phyloP scores from a whole-genome alignment of 53 echinoderm and acorn worm species.

The Holothuria scabra region DNA sequence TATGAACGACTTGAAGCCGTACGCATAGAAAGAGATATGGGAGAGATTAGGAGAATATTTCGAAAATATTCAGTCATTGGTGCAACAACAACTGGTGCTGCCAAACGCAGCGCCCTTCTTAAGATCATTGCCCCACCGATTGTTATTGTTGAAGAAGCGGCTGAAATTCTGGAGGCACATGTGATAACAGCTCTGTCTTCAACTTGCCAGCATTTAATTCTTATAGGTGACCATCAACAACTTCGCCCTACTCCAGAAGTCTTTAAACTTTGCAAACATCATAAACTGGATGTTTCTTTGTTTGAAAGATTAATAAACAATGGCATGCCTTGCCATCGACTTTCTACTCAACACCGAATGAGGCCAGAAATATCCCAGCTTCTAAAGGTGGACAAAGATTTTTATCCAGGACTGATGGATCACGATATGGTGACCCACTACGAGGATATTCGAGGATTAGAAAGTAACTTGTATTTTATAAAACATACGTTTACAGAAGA shows the following conservation, averaged over 20 bases:
- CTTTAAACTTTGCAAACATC: conserved; percentile 77
- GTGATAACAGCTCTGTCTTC: conserved; percentile 67
- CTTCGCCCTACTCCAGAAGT: conserved; percentile 87
- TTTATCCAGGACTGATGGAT: conserved; percentile 76
- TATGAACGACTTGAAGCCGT: conserved; percentile 20
- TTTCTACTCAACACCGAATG: conserved; percentile 85
- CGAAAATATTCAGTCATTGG: conserved; percentile 63
- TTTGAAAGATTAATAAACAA: conserved; percentile 92
- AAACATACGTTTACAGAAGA: conserved; percentile 69
- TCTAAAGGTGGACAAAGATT: conserved; percentile 67
- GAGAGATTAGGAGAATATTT: conserved; percentile 47
- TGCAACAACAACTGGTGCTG: conserved; percentile 89
- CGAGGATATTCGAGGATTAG: conserved; percentile 70
- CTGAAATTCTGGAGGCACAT: conserved; percentile 88
- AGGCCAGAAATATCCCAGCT: conserved; percentile 83
- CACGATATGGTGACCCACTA: conserved; percentile 63
- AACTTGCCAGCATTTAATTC: conserved; percentile 76
- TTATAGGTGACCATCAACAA: conserved; percentile 88
- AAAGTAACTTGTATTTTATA: conserved; percentile 78
- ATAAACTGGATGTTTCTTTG: conserved; percentile 82
- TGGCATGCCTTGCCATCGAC: conserved; percentile 60
- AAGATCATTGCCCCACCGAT: conserved; percentile 65
- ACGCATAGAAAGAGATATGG: conserved; percentile 55
- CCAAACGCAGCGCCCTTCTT: conserved; percentile 64
- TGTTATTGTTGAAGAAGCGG: conserved; percentile 86